These are phyloP conservation scores for Grus americana DNA, from an alignment of 2,113 vertebrate species.

Conservation along the genomic window DNA sequence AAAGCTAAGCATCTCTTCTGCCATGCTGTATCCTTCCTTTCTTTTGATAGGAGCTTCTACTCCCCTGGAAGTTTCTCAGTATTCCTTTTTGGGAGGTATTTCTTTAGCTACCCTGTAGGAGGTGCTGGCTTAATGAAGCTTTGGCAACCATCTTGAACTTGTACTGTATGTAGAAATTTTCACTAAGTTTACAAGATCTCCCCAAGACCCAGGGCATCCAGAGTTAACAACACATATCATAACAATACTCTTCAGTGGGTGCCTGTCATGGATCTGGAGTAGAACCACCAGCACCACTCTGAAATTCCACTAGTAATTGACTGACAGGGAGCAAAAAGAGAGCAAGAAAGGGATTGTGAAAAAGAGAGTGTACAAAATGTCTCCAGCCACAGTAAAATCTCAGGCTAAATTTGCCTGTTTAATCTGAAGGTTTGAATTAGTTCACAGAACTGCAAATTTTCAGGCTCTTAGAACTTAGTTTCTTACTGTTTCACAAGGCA, in stretches of 20 bases:
- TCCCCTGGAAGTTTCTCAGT: background rate
- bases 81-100: background rate
- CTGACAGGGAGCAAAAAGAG: background rate
- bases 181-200: background rate
- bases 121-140: background rate
- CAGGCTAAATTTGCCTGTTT: background rate
- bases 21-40: background rate
- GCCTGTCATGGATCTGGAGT: background rate
- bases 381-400: background rate
- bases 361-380: background rate
- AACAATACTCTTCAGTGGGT: accelerated
- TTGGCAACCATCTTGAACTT: background rate
- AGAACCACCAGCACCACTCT: background rate
- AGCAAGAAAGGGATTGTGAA: background rate
- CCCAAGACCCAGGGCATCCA: background rate
- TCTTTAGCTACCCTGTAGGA: background rate
- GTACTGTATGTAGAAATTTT: background rate
- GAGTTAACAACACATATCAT: background rate
- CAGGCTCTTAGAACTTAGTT: background rate
- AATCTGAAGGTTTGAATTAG: background rate
- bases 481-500: background rate
- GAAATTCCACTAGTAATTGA: background rate
- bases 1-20: background rate
- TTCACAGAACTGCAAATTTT: background rate
- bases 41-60: background rate